Conservation (phyloP, 2,888 invertebrate species). For the Sphinx pinastri region DNA sequence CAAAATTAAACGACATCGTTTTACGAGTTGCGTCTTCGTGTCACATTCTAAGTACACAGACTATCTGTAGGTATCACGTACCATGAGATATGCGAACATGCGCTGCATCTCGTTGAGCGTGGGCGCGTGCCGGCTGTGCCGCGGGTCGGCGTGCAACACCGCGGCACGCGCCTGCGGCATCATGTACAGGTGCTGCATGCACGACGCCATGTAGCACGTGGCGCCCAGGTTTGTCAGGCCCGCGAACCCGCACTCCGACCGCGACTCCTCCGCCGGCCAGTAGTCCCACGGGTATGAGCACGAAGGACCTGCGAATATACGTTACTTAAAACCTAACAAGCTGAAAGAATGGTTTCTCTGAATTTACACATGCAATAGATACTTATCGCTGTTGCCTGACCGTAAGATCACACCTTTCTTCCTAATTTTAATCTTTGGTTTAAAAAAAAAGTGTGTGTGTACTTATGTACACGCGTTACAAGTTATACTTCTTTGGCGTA, state of each 20-base stretch:
- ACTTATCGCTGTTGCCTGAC: too few species aligned
- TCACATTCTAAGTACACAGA: too few species aligned
- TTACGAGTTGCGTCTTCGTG: too few species aligned
- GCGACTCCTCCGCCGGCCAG: conserved; percentile 98
- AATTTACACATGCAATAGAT: too few species aligned
- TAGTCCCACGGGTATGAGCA: conserved; percentile 98
- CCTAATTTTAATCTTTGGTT: too few species aligned
- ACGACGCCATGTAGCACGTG: conserved; percentile 98
- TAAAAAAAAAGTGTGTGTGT: too few species aligned
- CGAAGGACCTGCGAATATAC: conserved; percentile 84
- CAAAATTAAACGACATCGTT: too few species aligned
- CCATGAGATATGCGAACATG: conserved; percentile 97
- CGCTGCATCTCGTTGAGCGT: conserved; percentile 94
- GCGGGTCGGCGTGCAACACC: conserved; percentile 90
- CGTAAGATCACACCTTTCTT: too few species aligned
- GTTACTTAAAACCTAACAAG: too few species aligned
- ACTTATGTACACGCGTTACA: too few species aligned
- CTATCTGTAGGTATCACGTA: conserved; percentile 47
- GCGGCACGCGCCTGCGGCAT: conserved; percentile 96
- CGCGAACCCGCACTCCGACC: conserved; percentile 97
- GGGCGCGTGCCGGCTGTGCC: conserved; percentile 90
- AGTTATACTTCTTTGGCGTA: too few species aligned
- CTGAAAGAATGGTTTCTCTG: too few species aligned
- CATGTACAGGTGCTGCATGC: conserved; percentile 98
- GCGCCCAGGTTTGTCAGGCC: conserved; percentile 97